These are phyloP conservation scores for Thymelicus acteon DNA, from an alignment of 2,888 invertebrate genomes.

Conservation along the genomic window DNA sequence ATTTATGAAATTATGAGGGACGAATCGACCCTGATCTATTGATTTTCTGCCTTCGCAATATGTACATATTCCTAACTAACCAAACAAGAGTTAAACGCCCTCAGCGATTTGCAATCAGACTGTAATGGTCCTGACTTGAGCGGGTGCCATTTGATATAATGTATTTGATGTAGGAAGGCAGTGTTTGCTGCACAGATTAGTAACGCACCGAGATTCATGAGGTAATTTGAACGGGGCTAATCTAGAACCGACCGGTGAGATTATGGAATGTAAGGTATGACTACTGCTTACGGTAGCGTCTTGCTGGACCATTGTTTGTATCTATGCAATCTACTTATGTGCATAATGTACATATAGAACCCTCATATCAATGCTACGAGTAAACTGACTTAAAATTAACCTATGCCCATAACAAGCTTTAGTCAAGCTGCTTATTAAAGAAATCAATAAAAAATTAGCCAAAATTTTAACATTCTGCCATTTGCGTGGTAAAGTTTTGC, in stretches of 20 bases:
- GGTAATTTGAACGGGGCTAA: constrained; percentile 60
- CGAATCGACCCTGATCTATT: constrained; percentile 13
- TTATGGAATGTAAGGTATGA: constrained; percentile 44
- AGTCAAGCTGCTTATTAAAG: no score
- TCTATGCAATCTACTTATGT: not conserved
- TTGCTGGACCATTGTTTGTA: not conserved
- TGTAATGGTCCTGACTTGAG: constrained; percentile 30
- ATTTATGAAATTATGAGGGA: constrained; percentile 33
- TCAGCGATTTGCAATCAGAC: constrained; percentile 32
- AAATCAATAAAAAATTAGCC: no score
- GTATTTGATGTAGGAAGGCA: constrained; percentile 43
- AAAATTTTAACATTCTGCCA: no score
- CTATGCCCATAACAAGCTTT: no score
- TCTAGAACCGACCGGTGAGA: constrained; percentile 53
- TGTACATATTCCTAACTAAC: constrained; percentile 1
- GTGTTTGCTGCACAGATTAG: constrained; percentile 63
- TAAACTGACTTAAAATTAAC: no score
- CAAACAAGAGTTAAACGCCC: constrained; percentile 29
- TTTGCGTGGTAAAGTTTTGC: no score
- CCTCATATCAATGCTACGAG: no score
- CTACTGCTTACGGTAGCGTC: not conserved
- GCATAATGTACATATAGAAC: no score
- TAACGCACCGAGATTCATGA: constrained; percentile 59
- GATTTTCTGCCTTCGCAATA: constrained; percentile 15
- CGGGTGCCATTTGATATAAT: constrained; percentile 36